Percentiles rank a stretch among this genome's conserved stretches.
Conservation (phyloP, 2,113 vertebrate genomes). For the Tringa solitaria region DNA sequence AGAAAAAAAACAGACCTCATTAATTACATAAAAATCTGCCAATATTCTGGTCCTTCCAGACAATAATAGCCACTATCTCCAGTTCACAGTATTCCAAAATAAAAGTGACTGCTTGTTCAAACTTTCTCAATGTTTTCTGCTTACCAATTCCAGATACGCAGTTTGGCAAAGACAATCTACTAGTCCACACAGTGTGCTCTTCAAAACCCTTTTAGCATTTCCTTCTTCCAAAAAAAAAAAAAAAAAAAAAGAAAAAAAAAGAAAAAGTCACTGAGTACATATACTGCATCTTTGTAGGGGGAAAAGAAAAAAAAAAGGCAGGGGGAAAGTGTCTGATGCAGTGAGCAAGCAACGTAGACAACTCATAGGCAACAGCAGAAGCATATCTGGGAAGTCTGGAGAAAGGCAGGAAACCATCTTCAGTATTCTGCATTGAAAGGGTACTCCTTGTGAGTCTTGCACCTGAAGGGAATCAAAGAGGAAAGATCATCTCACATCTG, state of each 20-base stretch:
- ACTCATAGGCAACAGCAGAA: not conserved
- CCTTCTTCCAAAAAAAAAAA: conserved; percentile 13
- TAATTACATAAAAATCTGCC: not conserved
- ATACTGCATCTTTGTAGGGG: not conserved
- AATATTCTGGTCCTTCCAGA: not conserved
- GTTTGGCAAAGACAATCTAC: not conserved
- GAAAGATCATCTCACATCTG: not conserved
- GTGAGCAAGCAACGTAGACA: not conserved
- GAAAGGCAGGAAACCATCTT: conserved; percentile 10
- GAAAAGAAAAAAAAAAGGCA: accelerated
- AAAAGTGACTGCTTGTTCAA: not conserved
- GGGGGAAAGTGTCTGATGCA: not conserved
- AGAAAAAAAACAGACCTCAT: not conserved
- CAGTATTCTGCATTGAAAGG: conserved; percentile 69
- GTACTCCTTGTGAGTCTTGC: conserved; percentile 55
- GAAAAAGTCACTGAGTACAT: not conserved
- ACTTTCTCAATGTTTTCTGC: not conserved
- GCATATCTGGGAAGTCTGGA: not conserved
- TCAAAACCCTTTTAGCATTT: not conserved
- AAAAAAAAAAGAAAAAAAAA: not conserved
- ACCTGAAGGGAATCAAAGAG: conserved; percentile 31
- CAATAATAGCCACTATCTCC: not conserved
- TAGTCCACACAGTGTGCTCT: not conserved
- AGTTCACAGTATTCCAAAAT: conserved; percentile 12
- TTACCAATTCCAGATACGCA: not conserved